Percentiles rank a stretch among this genome's conserved stretches.
These are phyloP conservation scores for Diadophis punctatus DNA, from an alignment of 2,113 vertebrate species.

Conservation along the genomic window DNA sequence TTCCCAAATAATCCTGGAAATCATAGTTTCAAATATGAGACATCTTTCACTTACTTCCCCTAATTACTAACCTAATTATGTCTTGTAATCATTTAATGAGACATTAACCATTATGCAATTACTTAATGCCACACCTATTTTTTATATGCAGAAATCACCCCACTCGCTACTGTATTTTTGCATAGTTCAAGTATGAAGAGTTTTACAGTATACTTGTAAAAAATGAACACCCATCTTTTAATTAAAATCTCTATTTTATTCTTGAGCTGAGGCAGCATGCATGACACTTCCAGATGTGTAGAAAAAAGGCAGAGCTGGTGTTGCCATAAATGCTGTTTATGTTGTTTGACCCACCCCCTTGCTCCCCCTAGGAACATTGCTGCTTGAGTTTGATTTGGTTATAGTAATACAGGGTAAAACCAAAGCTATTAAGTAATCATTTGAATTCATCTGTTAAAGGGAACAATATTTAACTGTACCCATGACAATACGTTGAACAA, in stretches of 20 bases:
- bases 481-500: accelerated
- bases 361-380: neutral
- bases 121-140: neutral
- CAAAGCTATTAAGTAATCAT: neutral
- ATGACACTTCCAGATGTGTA: neutral
- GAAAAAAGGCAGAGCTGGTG: neutral
- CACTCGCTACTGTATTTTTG: neutral
- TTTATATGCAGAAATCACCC: neutral
- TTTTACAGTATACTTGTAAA: neutral
- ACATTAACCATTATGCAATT: neutral
- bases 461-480: slow-evolving; percentile 18
- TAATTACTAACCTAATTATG: neutral
- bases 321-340: neutral
- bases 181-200: neutral
- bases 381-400: neutral
- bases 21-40: neutral
- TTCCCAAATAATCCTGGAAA: neutral
- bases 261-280: neutral
- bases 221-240: neutral
- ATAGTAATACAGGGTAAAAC: neutral
- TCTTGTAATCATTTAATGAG: neutral
- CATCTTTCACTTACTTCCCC: neutral
- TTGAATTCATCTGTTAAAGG: neutral
- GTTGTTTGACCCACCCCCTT: neutral
- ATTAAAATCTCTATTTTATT: slow-evolving; percentile 9